A percentile compares a stretch with the other conserved stretches of the same genome.
These are phyloP conservation scores for Stictocephala bisonia DNA, from an alignment of 2,888 invertebrate species.

Conservation along the genomic window DNA sequence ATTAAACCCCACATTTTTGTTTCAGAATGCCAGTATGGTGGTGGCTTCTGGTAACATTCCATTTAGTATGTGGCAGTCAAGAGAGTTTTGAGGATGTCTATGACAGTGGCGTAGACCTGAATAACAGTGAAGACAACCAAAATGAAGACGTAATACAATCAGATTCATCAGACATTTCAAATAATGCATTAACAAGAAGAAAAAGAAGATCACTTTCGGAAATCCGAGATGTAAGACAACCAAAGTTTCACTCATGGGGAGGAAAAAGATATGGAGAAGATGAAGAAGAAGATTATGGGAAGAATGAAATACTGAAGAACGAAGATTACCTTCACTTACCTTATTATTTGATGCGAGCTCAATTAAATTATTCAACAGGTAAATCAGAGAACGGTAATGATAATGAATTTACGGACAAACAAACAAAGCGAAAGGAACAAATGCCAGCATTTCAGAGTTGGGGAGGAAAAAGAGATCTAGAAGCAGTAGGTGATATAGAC, in stretches of 20 bases:
- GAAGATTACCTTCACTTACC: too few relatives aligned
- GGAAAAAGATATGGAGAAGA: conserved; percentile 12
- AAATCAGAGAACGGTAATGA: neutral
- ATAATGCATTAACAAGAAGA: too few relatives aligned
- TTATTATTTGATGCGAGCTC: too few relatives aligned
- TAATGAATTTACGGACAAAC: neutral
- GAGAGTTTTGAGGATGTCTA: neutral
- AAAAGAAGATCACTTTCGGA: conserved; percentile 6
- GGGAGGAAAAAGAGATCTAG: conserved; percentile 25
- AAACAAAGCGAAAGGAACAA: neutral
- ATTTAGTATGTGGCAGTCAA: neutral
- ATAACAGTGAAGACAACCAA: neutral
- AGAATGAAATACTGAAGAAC: too few relatives aligned
- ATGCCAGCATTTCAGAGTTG: conserved; percentile 17
- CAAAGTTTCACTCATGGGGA: conserved; percentile 41
- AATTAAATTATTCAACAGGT: neutral
- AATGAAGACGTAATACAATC: neutral
- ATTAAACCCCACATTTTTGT: too few relatives aligned
- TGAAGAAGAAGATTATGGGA: too few relatives aligned
- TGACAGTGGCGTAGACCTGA: neutral
- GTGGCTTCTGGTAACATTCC: conserved; percentile 25
- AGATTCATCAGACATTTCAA: too few relatives aligned
- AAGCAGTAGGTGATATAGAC: neutral
- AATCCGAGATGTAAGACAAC: conserved; percentile 25
- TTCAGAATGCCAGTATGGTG: conserved; percentile 38